These are phyloP conservation scores for Mus spicilegus DNA, from an alignment of 2,113 vertebrate genomes.

Conservation along the genomic window DNA sequence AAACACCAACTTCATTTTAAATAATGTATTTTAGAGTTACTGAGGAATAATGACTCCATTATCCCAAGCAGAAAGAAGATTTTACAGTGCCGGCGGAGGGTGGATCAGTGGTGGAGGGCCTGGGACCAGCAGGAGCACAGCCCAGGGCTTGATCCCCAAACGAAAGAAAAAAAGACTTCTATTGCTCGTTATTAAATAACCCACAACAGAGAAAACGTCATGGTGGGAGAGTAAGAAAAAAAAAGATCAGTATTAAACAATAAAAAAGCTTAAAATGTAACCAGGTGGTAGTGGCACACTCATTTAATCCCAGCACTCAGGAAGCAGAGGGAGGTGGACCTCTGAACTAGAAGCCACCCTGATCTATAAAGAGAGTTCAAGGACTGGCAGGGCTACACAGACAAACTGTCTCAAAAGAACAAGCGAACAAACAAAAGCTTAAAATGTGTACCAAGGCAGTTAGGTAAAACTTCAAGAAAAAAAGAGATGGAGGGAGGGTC, in stretches of 20 bases:
- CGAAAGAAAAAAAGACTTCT: not conserved
- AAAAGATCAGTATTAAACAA: not conserved
- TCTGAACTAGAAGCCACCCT: too few relatives aligned
- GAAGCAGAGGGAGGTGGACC: too few relatives aligned
- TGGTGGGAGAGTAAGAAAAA: not conserved
- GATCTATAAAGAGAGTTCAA: too few relatives aligned
- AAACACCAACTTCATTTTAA: not conserved
- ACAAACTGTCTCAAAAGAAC: too few relatives aligned
- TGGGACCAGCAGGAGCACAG: not conserved
- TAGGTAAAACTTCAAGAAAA: not conserved
- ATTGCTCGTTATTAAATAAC: not conserved
- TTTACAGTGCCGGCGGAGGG: not conserved
- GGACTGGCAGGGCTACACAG: too few relatives aligned
- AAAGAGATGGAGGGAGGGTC: not conserved
- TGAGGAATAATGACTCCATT: not conserved
- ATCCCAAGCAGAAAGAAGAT: not conserved
- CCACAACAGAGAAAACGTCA: not conserved
- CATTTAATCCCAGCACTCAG: too few relatives aligned
- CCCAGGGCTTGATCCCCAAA: not conserved
- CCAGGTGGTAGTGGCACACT: not conserved
- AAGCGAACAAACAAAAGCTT: not conserved
- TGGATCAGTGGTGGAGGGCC: not conserved
- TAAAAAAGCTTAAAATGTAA: not conserved
- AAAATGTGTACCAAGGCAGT: not conserved
- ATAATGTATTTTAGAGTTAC: not conserved